These are phyloP conservation scores for Trialeurodes vaporariorum DNA, from an alignment of 1,140 invertebrate species.

Conservation along the genomic window DNA sequence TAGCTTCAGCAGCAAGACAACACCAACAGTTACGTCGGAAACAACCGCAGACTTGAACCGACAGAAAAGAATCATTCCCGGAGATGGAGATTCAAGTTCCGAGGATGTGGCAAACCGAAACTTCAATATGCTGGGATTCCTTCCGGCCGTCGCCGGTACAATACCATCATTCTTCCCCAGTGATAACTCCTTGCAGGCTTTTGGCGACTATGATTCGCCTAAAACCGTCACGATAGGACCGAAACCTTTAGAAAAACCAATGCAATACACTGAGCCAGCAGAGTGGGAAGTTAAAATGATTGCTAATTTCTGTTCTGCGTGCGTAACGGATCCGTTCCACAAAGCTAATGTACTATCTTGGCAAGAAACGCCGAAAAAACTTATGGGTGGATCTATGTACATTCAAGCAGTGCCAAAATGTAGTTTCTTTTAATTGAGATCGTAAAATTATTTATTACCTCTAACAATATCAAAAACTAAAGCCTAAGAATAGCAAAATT, in stretches of 20 bases:
- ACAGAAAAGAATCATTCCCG: neutral
- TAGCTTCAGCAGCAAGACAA: no score
- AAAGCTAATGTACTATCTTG: slow-evolving; percentile 61
- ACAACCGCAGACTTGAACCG: neutral
- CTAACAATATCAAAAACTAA: slow-evolving; percentile 11
- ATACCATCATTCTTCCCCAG: neutral
- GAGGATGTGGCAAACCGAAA: neutral
- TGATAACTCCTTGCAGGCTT: neutral
- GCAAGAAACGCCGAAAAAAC: slow-evolving; percentile 56
- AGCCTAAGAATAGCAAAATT: no score
- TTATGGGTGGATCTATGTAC: slow-evolving; percentile 57
- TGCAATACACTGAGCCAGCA: slow-evolving; percentile 48
- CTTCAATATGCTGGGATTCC: neutral
- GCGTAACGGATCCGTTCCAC: slow-evolving; percentile 57
- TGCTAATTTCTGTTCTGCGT: slow-evolving; percentile 53
- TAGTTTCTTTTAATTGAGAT: slow-evolving; percentile 49
- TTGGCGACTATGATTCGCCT: neutral
- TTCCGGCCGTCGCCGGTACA: neutral
- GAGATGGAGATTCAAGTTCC: neutral
- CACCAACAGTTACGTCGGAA: neutral
- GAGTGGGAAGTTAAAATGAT: slow-evolving; percentile 69
- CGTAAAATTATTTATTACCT: neutral
- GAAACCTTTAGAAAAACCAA: neutral
- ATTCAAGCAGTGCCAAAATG: slow-evolving; percentile 50
- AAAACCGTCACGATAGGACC: neutral